Base-by-base conservation (phyloP, 35 echinoderm and acorn worm genomes). In the Lytechinus pictus region DNA sequence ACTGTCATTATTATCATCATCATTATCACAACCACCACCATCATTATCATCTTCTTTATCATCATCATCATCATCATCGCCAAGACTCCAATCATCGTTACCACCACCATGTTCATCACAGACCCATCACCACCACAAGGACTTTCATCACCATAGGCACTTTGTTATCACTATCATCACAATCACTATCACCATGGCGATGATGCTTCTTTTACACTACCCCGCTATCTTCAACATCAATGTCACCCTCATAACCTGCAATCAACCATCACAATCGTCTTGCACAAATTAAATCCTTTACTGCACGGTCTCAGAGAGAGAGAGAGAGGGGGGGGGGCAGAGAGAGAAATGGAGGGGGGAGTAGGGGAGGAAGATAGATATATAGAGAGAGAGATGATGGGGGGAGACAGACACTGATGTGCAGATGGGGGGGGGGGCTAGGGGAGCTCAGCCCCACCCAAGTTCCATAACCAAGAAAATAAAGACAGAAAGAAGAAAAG, bases 51-150 rank as follows among this genome's bases (percentile, higher is more conserved):
- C 19, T 89, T 89, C n/a, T 29, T 14, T 21, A 89, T 89, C 19
- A 89, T 28, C 87, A 89, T 89, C 87, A 89, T 89, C 87, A 89
- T 21, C 87, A 89, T 14, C n/a, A 29, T 89, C n/a, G 10, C 52
- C 87, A 89, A 7, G 11, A 53, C 28, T 28, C 5, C 5, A 14
- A 27, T 27, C 24, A 14, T 21, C 8, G 51, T 88, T 10, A n/a
- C 28, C 86, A 29, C 86, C 7, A 87, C 24, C 86, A 87, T 44
- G 7, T 28, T 24, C 29, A 29, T 57, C 9, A 16, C 86, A 8
- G 0, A 27, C 44, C 51, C 87, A 44, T 29, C 28, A 52, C 24
- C 27, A 27, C 28, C 87, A 16, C 27, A 1, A 89, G 5, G 0
- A 89, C 27, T 8, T 9, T 53, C 87, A 52, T 16, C 87, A 4